Conservation (phyloP, 2,888 invertebrate species). For the Nomada ferruginata region DNA sequence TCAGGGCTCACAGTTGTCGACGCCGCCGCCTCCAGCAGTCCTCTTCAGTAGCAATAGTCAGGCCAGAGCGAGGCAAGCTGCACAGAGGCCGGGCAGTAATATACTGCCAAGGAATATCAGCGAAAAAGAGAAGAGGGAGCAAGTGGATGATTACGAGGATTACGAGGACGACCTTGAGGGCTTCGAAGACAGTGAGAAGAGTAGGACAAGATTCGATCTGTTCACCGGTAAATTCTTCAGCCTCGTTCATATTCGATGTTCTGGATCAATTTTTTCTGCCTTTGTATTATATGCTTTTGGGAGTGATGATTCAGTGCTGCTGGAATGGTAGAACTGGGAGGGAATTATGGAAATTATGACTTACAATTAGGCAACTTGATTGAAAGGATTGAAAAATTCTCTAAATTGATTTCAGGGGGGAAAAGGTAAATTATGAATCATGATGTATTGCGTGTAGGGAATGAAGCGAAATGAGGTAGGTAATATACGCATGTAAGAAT, state of each 20-base stretch:
- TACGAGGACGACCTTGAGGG: constrained; percentile 79
- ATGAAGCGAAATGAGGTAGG: no score
- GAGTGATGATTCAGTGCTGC: neutral
- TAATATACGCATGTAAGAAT: no score
- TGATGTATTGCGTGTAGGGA: no score
- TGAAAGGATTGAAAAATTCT: no score
- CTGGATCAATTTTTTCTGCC: neutral
- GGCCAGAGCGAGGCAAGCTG: constrained; percentile 69
- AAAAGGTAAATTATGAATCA: no score
- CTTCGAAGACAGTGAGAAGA: constrained; percentile 77
- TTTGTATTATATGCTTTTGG: neutral
- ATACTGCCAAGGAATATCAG: constrained; percentile 55
- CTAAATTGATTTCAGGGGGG: no score
- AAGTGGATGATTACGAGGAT: constrained; percentile 76
- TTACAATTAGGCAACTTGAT: no score
- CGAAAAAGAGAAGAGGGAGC: constrained; percentile 68
- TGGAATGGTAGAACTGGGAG: neutral
- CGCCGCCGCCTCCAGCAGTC: constrained; percentile 78
- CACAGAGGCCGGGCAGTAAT: constrained; percentile 54
- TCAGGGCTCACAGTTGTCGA: constrained; percentile 76
- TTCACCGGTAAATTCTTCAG: constrained; percentile 68
- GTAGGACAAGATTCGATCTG: constrained; percentile 78
- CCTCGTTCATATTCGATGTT: constrained; percentile 27
- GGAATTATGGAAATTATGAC: no score
- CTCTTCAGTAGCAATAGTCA: constrained; percentile 74